These are phyloP conservation scores for Hetaerina americana DNA, from an alignment of 1,140 invertebrate species.

Conservation along the genomic window DNA sequence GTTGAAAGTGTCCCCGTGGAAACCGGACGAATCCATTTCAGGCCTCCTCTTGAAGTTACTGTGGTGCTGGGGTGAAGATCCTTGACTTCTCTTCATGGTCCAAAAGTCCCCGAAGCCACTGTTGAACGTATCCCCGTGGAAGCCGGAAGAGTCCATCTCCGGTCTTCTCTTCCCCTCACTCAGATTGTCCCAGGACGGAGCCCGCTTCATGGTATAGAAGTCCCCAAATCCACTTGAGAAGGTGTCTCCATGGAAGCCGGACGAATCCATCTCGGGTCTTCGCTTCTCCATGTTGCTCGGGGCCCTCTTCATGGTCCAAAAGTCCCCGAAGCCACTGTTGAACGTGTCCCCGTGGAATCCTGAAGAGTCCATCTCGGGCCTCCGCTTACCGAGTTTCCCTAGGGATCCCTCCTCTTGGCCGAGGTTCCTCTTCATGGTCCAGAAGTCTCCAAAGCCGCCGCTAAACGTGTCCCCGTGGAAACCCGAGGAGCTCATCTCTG, in stretches of 20 bases:
- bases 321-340: constrained; percentile 32
- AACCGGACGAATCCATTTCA: constrained; percentile 29
- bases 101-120: constrained; percentile 35
- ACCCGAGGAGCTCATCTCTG: constrained; percentile 28
- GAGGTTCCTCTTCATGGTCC: constrained; percentile 29
- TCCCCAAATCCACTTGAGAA: constrained; percentile 34
- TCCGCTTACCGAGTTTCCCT: constrained; percentile 15
- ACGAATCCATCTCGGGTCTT: constrained; percentile 27
- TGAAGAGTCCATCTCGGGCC: constrained; percentile 30
- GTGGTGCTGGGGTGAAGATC: neutral
- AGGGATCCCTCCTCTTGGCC: neutral
- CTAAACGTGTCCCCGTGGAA: constrained; percentile 35
- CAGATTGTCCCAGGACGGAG: neutral
- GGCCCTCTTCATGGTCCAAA: constrained; percentile 29
- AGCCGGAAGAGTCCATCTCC: constrained; percentile 29
- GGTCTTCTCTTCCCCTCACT: constrained; percentile 19
- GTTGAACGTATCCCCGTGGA: constrained; percentile 33
- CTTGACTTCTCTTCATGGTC: constrained; percentile 28
- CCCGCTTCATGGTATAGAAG: constrained; percentile 33
- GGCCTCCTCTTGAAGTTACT: constrained; percentile 19
- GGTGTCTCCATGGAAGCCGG: constrained; percentile 31
- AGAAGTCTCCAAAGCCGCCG: constrained; percentile 34
- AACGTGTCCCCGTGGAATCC: constrained; percentile 34
- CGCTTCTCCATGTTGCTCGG: constrained; percentile 16
- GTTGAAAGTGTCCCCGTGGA: constrained; percentile 33